Percentiles rank a stretch among this genome's conserved stretches.
Conservation (phyloP, 35 echinoderm and acorn worm genomes). For the Patiria miniata region DNA sequence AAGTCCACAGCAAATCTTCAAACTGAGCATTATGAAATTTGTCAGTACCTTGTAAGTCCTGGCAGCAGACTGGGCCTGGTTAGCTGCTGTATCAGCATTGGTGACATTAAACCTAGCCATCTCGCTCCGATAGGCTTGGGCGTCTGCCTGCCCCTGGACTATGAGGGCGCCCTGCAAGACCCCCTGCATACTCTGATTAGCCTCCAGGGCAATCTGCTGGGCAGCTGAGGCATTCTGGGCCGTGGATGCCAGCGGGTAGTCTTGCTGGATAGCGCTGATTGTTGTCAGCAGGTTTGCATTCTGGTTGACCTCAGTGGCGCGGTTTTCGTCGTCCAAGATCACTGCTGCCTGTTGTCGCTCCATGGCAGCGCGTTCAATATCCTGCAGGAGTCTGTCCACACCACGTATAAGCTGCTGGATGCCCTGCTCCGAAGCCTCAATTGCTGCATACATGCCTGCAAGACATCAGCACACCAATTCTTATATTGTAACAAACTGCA, state of each 20-base stretch:
- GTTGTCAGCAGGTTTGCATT: conserved; percentile 45
- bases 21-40: not conserved
- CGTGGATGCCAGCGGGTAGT: conserved; percentile 29
- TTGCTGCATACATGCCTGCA: conserved; percentile 11
- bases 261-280: conserved; percentile 50
- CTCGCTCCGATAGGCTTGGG: conserved; percentile 36
- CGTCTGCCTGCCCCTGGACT: not conserved
- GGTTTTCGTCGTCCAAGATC: conserved; percentile 25
- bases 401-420: conserved; percentile 29
- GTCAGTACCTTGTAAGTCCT: conserved; percentile 56
- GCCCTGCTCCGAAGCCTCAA: conserved; percentile 23
- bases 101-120: conserved; percentile 59
- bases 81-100: conserved; percentile 33
- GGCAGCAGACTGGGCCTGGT: conserved; percentile 38
- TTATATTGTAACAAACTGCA: no score
- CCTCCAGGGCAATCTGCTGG: not conserved
- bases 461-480: no score
- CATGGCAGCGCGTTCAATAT: conserved; percentile 42
- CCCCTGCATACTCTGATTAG: conserved; percentile 29
- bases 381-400: conserved; percentile 5
- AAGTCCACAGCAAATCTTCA: no score
- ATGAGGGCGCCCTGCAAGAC: not conserved
- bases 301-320: conserved; percentile 29
- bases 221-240: conserved; percentile 37
- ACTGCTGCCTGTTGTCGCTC: conserved; percentile 30